Percentiles rank a stretch among this genome's conserved stretches.
phyloP scores from a whole-genome alignment of 2,797 vertebrate genomes.

The Tadarida brasiliensis region DNA sequence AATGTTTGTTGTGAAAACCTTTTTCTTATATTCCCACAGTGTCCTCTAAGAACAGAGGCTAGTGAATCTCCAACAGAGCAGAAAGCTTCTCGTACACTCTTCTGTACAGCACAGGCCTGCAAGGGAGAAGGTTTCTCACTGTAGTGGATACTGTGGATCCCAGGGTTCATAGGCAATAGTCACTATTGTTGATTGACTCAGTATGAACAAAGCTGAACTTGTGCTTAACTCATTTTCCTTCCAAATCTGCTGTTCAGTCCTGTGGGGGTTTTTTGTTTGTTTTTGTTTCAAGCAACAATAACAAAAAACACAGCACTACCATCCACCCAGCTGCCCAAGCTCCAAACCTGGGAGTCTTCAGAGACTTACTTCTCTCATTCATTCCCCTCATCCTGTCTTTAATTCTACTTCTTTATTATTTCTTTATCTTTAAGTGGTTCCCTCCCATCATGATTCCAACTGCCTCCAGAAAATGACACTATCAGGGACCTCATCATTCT shows the following conservation, averaged over 20 bases:
- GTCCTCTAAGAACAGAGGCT: not conserved
- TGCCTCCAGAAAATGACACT: slow-evolving; percentile 6
- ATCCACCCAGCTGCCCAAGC: not conserved
- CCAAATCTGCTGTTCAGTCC: not conserved
- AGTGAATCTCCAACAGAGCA: not conserved
- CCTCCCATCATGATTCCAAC: not conserved
- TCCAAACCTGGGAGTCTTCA: not conserved
- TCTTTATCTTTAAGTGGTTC: not conserved
- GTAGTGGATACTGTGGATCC: not conserved
- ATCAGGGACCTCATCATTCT: not conserved
- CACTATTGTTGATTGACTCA: not conserved
- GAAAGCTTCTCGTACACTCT: not conserved
- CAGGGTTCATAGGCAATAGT: not conserved
- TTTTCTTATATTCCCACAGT: not conserved
- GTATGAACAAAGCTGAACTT: not conserved
- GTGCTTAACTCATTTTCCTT: not conserved
- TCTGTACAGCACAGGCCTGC: accelerated
- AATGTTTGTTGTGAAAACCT: not conserved
- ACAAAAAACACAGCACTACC: not conserved
- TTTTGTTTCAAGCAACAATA: not conserved
- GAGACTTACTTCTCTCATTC: not conserved
- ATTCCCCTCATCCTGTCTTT: not conserved
- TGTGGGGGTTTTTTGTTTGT: too few relatives aligned
- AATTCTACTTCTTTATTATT: not conserved
- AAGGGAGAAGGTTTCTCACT: not conserved